Evolutionary conservation across 2,888 invertebrate genomes (phyloP).

Genomic region (Mythimna pallens): DNA sequence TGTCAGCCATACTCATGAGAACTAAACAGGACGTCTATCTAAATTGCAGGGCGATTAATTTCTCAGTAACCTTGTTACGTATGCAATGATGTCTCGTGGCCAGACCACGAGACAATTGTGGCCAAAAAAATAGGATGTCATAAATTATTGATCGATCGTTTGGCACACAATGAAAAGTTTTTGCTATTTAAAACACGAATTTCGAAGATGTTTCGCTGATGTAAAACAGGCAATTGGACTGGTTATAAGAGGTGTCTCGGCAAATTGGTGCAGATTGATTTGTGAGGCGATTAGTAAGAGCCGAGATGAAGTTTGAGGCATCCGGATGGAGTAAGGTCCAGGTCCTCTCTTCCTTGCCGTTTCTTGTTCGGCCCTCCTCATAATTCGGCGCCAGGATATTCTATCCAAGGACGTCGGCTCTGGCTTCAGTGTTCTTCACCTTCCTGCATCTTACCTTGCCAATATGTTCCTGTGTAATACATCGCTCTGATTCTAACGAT

Average conservation of each 20-base stretch:
- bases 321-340: background rate
- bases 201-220: constrained; percentile 47
- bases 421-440: too few species aligned
- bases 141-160: constrained; percentile 61
- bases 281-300: constrained; percentile 5
- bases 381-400: too few species aligned
- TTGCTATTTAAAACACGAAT: constrained; percentile 55
- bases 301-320: background rate
- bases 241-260: constrained; percentile 45
- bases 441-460: too few species aligned
- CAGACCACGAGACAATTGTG: constrained; percentile 59
- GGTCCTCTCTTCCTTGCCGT: too few species aligned
- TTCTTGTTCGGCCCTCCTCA: too few species aligned
- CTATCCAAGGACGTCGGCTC: too few species aligned
- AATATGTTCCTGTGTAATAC: too few species aligned
- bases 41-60: constrained; percentile 87
- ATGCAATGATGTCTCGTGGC: constrained; percentile 62
- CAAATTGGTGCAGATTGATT: constrained; percentile 48
- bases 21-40: constrained; percentile 82
- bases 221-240: constrained; percentile 47
- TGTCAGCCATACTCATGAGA: constrained; percentile 68
- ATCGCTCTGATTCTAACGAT: too few species aligned
- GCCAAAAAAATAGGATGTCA: constrained; percentile 67
- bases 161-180: constrained; percentile 57
- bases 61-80: constrained; percentile 76